These are phyloP conservation scores for Ianthella basta DNA, from an alignment of 37 sponge, comb jelly and placozoan genomes.

Conservation along the genomic window DNA sequence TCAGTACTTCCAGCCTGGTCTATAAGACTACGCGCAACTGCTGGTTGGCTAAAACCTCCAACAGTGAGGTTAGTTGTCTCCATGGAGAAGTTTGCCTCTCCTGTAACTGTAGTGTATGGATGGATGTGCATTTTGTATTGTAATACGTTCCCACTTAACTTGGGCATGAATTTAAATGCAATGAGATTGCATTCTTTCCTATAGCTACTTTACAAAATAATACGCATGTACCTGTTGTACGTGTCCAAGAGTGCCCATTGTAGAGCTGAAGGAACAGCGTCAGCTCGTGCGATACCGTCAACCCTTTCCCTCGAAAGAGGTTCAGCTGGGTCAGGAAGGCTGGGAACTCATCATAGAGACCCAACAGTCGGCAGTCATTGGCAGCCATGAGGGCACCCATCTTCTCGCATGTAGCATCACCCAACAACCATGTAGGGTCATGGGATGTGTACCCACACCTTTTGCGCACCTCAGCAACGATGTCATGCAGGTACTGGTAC, in stretches of 20 bases:
- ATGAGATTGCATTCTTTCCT: too few relatives aligned
- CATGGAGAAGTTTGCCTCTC: slow-evolving; percentile 52
- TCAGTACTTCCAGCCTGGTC: slow-evolving; percentile 38
- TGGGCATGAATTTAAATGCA: too few relatives aligned
- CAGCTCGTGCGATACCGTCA: slow-evolving; percentile 46
- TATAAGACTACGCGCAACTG: slow-evolving; percentile 37
- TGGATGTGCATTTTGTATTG: too few relatives aligned
- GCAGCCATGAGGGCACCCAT: slow-evolving; percentile 62
- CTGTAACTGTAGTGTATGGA: slow-evolving; percentile 29
- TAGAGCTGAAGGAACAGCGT: slow-evolving; percentile 50
- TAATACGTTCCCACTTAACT: too few relatives aligned
- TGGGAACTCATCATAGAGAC: slow-evolving; percentile 58
- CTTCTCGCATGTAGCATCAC: slow-evolving; percentile 52
- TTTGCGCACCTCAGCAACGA: neutral
- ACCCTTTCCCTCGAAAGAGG: slow-evolving; percentile 23
- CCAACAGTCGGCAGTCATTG: slow-evolving; percentile 29
- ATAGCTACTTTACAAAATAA: too few relatives aligned
- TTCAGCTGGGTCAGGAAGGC: slow-evolving; percentile 57
- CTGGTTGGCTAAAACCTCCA: slow-evolving; percentile 42
- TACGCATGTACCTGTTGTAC: slow-evolving; percentile 64
- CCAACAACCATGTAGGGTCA: slow-evolving; percentile 42
- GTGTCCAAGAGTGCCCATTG: slow-evolving; percentile 38
- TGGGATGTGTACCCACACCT: neutral
- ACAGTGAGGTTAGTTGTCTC: slow-evolving; percentile 35
- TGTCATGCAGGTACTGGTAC: slow-evolving; percentile 12